phyloP scores from a whole-genome alignment of 2,888 invertebrate species.

The Phorcus lineatus region DNA sequence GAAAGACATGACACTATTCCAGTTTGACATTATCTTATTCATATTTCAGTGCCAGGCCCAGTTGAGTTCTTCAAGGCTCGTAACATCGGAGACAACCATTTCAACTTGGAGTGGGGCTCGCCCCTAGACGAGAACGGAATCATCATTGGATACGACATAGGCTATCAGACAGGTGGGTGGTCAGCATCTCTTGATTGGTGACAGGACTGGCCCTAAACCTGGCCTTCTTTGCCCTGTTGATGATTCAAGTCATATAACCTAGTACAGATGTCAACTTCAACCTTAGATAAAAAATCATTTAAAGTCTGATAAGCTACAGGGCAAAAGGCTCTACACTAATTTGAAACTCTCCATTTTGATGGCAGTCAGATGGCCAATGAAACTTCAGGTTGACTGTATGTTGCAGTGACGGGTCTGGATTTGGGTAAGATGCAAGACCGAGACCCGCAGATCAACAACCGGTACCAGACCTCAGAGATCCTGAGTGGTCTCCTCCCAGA shows the following conservation, averaged over 20 bases:
- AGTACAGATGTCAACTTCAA: too few relatives aligned
- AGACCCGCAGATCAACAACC: slow-evolving; percentile 85
- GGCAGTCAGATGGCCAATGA: too few relatives aligned
- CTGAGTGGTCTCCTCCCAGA: slow-evolving; percentile 89
- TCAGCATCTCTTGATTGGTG: too few relatives aligned
- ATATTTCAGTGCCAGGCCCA: slow-evolving; percentile 64
- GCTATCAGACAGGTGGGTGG: slow-evolving; percentile 83
- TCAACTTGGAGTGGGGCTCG: slow-evolving; percentile 88
- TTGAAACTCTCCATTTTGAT: too few relatives aligned
- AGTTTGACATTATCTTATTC: neutral
- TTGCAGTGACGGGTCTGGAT: slow-evolving; percentile 77
- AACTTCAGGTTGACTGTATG: too few relatives aligned
- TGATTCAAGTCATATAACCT: too few relatives aligned
- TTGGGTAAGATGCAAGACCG: slow-evolving; percentile 81
- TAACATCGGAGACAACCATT: slow-evolving; percentile 72
- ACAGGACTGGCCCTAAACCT: too few relatives aligned
- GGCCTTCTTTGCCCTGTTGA: too few relatives aligned
- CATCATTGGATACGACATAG: slow-evolving; percentile 93
- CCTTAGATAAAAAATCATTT: too few relatives aligned
- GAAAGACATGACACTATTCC: too few relatives aligned
- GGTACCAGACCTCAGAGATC: slow-evolving; percentile 86
- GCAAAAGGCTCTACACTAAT: too few relatives aligned
- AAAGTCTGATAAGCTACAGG: too few relatives aligned
- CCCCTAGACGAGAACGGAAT: slow-evolving; percentile 95
- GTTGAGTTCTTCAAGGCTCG: slow-evolving; percentile 54